Percentiles rank a stretch among this genome's conserved stretches.
Conservation (phyloP, 2,113 vertebrate species). For the Hippotragus niger region DNA sequence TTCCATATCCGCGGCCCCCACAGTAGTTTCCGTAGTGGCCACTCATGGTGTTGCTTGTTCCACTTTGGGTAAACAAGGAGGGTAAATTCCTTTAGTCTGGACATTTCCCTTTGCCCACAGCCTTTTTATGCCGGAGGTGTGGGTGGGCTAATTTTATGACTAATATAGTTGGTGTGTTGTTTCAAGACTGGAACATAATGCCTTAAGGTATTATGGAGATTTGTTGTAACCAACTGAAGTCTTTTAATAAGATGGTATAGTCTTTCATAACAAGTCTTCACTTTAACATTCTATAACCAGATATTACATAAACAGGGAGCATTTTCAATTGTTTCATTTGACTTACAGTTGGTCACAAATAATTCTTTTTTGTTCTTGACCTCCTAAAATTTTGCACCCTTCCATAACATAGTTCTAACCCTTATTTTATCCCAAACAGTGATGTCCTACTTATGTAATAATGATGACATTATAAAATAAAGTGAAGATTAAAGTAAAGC, state of each 20-base stretch:
- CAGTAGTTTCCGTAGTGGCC: conserved; percentile 9
- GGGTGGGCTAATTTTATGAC: conserved; percentile 19
- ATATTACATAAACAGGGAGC: not conserved
- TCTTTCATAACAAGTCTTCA: not conserved
- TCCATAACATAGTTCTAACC: not conserved
- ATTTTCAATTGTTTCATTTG: not conserved
- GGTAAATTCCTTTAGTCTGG: not conserved
- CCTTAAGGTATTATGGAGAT: not conserved
- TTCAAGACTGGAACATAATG: not conserved
- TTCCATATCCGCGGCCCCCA: not conserved
- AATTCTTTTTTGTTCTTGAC: not conserved
- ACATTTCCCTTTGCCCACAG: not conserved
- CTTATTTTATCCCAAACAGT: not conserved
- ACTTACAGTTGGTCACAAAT: not conserved
- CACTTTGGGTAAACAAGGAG: not conserved
- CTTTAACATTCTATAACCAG: not conserved
- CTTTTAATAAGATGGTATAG: not conserved
- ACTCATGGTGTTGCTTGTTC: conserved; percentile 8
- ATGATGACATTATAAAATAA: not conserved
- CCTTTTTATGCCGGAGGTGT: not conserved
- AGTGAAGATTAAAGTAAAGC: not conserved
- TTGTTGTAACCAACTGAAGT: not conserved
- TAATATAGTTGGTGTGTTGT: not conserved
- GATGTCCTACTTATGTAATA: not conserved
- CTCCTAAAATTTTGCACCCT: not conserved